A percentile compares a stretch with the other conserved stretches of the same genome.
phyloP scores from a whole-genome alignment of 2,797 vertebrate species.

The Anguilla anguilla region DNA sequence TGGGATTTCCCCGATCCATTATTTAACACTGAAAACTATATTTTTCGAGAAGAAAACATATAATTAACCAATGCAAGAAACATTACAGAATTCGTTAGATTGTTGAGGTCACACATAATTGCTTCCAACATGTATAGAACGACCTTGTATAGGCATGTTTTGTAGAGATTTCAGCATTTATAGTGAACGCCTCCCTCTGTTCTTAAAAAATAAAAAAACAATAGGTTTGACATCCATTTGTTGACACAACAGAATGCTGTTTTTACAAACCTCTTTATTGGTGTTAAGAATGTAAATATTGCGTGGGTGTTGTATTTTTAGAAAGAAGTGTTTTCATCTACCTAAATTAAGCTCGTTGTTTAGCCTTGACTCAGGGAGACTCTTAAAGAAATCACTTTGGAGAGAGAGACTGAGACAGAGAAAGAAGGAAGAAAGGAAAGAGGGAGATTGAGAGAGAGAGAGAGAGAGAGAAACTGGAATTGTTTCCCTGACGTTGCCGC shows the following conservation, averaged over 20 bases:
- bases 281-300: background rate
- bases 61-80: conserved; percentile 22
- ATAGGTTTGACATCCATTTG: background rate
- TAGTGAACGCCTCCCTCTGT: background rate
- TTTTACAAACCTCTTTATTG: conserved; percentile 9
- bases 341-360: conserved; percentile 16
- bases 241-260: background rate
- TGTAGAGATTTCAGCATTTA: background rate
- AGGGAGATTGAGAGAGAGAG: background rate
- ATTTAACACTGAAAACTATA: conserved; percentile 10
- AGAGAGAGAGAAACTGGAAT: background rate
- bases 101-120: conserved; percentile 16
- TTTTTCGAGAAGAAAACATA: background rate
- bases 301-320: conserved; percentile 3
- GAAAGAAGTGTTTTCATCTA: conserved; percentile 8
- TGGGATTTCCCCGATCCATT: conserved; percentile 20
- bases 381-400: conserved; percentile 8
- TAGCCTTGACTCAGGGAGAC: background rate
- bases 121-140: background rate
- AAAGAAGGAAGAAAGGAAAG: background rate
- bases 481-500: background rate
- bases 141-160: background rate
- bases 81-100: background rate
- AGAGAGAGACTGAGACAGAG: background rate
- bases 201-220: background rate